phyloP scores from a whole-genome alignment of 2,113 vertebrate species.

The Neolamprologus sp. region DNA sequence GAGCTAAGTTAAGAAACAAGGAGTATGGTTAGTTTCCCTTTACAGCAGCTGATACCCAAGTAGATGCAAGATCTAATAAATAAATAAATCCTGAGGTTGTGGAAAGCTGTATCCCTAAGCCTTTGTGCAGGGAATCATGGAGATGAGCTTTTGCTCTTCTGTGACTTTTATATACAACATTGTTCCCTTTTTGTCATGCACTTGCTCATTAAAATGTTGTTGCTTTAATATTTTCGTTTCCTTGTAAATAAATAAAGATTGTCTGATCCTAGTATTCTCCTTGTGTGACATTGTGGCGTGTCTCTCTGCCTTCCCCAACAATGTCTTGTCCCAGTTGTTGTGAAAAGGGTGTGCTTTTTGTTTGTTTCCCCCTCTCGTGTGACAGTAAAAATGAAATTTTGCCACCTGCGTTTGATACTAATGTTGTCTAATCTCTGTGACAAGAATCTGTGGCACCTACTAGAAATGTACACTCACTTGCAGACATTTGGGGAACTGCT shows the following conservation, averaged over 20 bases:
- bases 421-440: not conserved
- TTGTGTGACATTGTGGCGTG: not conserved
- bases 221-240: not conserved
- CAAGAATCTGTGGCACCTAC: not conserved
- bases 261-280: not conserved
- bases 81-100: not conserved
- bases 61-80: not conserved
- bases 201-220: not conserved
- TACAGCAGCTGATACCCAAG: not conserved
- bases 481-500: not conserved
- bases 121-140: not conserved
- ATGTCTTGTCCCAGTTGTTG: not conserved
- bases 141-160: not conserved
- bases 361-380: not conserved
- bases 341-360: not conserved
- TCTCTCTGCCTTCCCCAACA: not conserved
- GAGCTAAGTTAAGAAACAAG: not conserved
- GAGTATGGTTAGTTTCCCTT: not conserved
- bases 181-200: not conserved
- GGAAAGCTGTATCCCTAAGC: not conserved
- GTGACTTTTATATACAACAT: not conserved
- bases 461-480: not conserved
- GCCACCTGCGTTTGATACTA: not conserved
- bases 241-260: not conserved
- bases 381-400: not conserved